These are phyloP conservation scores for Lampris megalopsis DNA, from an alignment of 2,113 vertebrate genomes.

Conservation along the genomic window DNA sequence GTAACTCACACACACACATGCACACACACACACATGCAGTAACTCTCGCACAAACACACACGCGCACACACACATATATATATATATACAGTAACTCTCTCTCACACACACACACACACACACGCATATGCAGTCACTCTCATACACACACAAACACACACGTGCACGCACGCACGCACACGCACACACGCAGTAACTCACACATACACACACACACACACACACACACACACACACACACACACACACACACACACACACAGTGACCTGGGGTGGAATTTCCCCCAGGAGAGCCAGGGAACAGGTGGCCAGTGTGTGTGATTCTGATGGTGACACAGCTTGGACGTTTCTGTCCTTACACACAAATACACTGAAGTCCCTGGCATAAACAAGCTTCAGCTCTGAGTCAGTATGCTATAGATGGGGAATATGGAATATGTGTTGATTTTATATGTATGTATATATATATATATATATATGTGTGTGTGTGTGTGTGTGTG, in stretches of 20 bases:
- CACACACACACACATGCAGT: slow-evolving; percentile 10
- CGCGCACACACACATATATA: slow-evolving; percentile 18
- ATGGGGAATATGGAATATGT: slow-evolving; percentile 9
- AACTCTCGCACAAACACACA: background rate
- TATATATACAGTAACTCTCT: slow-evolving; percentile 34
- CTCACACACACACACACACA: slow-evolving; percentile 6
- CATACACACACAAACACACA: background rate
- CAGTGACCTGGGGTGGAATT: slow-evolving; percentile 60
- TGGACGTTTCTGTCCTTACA: slow-evolving; percentile 36
- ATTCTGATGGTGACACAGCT: background rate
- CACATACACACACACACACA: background rate
- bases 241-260: slow-evolving; percentile 6
- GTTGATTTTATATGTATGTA: slow-evolving; percentile 1
- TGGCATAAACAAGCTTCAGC: slow-evolving; percentile 28
- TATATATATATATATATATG: background rate
- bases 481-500: slow-evolving; percentile 10
- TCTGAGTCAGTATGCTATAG: slow-evolving; percentile 24
- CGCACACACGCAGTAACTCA: slow-evolving; percentile 1
- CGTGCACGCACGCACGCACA: slow-evolving; percentile 22
- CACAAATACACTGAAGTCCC: slow-evolving; percentile 38
- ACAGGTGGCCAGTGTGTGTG: slow-evolving; percentile 76
- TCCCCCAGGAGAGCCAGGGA: slow-evolving; percentile 49
- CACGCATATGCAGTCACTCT: slow-evolving; percentile 7
- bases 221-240: slow-evolving; percentile 27
- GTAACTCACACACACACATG: slow-evolving; percentile 22